A percentile compares a stretch with the other conserved stretches of the same genome.
Conservation (phyloP, 1,140 invertebrate species). For the Pseudomyrmex flavicornis region DNA sequence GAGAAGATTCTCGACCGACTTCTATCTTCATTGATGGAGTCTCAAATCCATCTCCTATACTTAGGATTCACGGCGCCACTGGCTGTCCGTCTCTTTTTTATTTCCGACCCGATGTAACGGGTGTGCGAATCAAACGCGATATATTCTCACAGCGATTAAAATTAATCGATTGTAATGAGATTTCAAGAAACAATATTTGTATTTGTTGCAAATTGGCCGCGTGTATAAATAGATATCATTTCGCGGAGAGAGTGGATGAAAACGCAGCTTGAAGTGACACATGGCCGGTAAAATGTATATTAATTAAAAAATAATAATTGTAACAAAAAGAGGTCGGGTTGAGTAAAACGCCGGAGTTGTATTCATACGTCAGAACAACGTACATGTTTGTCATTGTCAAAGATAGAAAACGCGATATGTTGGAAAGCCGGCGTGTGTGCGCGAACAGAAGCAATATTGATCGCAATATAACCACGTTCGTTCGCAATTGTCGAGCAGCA, state of each 20-base stretch:
- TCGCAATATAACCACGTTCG: slow-evolving; percentile 4
- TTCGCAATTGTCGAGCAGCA: slow-evolving; percentile 1
- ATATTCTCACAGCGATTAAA: neutral
- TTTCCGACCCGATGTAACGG: slow-evolving; percentile 28
- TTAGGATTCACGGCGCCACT: slow-evolving; percentile 47
- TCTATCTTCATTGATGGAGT: slow-evolving; percentile 8
- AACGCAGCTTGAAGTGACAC: neutral
- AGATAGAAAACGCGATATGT: slow-evolving; percentile 32
- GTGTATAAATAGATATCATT: neutral
- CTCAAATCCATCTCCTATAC: slow-evolving; percentile 33
- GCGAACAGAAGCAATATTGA: slow-evolving; percentile 18
- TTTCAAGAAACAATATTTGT: no score
- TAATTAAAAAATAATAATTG: slow-evolving; percentile 37
- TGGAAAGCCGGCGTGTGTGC: neutral
- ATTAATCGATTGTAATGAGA: no score
- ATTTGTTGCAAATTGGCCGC: no score
- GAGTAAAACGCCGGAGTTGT: neutral
- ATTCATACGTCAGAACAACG: neutral
- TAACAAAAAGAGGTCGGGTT: neutral
- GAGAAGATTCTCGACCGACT: slow-evolving; percentile 9
- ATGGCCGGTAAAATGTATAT: neutral
- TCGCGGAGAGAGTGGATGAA: neutral
- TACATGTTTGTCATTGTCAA: slow-evolving; percentile 26
- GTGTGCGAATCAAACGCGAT: slow-evolving; percentile 19
- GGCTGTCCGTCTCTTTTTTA: neutral